Conservation (phyloP, 2,888 invertebrate genomes). For the Leptopilina myrica region DNA sequence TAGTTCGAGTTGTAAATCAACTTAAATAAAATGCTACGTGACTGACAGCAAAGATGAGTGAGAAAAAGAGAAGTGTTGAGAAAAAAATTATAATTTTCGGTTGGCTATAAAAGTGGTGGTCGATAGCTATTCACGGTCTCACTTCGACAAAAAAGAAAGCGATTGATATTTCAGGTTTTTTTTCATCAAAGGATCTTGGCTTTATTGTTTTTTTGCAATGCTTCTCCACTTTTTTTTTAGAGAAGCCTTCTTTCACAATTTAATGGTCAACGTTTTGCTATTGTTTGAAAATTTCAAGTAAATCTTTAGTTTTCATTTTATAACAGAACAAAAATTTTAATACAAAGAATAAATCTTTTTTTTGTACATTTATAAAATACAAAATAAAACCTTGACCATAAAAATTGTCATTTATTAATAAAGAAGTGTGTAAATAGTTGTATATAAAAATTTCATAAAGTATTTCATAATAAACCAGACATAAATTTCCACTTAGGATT, state of each 20-base stretch:
- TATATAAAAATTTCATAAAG: not conserved
- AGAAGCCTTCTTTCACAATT: slow-evolving; percentile 1
- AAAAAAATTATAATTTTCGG: slow-evolving; percentile 45
- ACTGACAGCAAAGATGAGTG: slow-evolving; percentile 46
- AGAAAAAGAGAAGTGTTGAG: slow-evolving; percentile 29
- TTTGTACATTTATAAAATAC: too few species aligned
- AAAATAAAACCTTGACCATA: not conserved
- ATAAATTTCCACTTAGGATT: not conserved
- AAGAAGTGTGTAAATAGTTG: not conserved
- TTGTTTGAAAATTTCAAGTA: slow-evolving; percentile 22
- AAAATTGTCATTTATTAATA: not conserved
- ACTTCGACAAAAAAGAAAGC: slow-evolving; percentile 24
- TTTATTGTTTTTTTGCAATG: not conserved
- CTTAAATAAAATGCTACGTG: slow-evolving; percentile 24
- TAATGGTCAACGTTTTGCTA: slow-evolving; percentile 6
- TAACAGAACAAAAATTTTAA: too few species aligned
- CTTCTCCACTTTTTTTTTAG: not conserved
- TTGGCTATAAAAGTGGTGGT: slow-evolving; percentile 62
- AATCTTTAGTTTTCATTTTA: not conserved
- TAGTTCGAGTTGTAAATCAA: slow-evolving; percentile 16
- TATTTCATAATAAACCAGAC: not conserved
- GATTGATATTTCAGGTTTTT: not conserved
- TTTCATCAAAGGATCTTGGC: slow-evolving; percentile 1
- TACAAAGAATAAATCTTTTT: too few species aligned
- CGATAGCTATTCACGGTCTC: slow-evolving; percentile 48